phyloP scores from a whole-genome alignment of 2,113 vertebrate species.

The Deroptyus accipitrinus region DNA sequence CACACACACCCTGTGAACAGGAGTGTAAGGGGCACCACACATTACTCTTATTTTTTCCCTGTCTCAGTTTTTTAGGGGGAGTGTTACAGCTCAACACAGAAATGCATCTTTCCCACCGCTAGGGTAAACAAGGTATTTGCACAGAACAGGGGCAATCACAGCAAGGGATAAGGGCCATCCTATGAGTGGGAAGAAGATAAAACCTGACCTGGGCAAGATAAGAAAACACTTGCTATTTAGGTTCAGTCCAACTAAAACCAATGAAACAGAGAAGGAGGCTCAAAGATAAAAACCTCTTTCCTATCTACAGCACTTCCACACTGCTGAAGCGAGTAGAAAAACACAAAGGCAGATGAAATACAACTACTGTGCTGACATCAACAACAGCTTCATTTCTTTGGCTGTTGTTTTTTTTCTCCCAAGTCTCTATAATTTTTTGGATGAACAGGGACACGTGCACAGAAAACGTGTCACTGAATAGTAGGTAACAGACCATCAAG shows the following conservation, averaged over 20 bases:
- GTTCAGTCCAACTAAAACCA: not conserved
- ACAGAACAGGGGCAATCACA: not conserved
- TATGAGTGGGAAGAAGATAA: not conserved
- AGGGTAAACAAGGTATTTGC: slow-evolving; percentile 7
- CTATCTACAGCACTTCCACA: not conserved
- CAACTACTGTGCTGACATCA: not conserved
- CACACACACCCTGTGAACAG: not conserved
- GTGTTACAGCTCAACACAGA: not conserved
- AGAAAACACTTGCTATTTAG: not conserved
- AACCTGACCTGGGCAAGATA: not conserved
- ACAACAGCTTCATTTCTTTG: fast-evolving
- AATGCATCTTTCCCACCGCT: not conserved
- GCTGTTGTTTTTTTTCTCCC: not conserved
- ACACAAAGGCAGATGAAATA: not conserved
- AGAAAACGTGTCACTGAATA: not conserved
- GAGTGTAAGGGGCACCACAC: not conserved
- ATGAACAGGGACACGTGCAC: not conserved
- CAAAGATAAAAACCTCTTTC: not conserved
- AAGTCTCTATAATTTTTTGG: not conserved
- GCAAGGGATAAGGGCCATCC: not conserved
- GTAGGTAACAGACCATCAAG: not conserved
- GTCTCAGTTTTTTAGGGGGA: not conserved
- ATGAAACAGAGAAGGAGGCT: not conserved
- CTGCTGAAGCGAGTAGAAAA: not conserved
- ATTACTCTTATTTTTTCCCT: not conserved